These are phyloP conservation scores for Drosophila macrospina DNA, from an alignment of 2,888 invertebrate species.

Conservation along the genomic window DNA sequence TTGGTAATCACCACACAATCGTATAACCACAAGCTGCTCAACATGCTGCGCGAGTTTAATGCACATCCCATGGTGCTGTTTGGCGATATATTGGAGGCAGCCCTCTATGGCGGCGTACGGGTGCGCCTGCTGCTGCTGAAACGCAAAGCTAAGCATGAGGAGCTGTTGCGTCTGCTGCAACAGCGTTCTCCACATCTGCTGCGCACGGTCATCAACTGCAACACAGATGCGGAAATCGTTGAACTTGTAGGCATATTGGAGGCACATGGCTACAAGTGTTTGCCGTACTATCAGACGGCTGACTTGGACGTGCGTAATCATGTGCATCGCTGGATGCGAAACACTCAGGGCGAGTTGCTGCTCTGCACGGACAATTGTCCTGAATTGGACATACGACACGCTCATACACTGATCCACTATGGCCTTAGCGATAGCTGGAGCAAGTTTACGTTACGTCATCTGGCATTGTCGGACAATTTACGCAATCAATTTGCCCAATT, in stretches of 20 bases:
- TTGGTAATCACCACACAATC: conserved; percentile 50
- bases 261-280: conserved; percentile 17
- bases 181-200: conserved; percentile 43
- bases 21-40: conserved; percentile 19
- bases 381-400: conserved; percentile 57
- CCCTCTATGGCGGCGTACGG: conserved; percentile 54
- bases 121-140: conserved; percentile 37
- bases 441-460: conserved; percentile 58
- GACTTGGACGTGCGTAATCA: conserved; percentile 28
- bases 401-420: conserved; percentile 59
- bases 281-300: conserved; percentile 57
- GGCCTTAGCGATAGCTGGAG: conserved; percentile 59
- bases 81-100: conserved; percentile 66
- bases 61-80: conserved; percentile 48
- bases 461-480: conserved; percentile 46
- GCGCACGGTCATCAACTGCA: conserved; percentile 61
- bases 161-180: conserved; percentile 31
- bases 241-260: conserved; percentile 24
- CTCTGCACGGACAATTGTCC: conserved; percentile 67
- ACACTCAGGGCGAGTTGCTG: conserved; percentile 35
- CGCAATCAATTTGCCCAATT: conserved; percentile 28
- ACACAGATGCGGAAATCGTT: conserved; percentile 47
- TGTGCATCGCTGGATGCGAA: conserved; percentile 43
- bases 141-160: conserved; percentile 19
- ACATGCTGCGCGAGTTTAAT: conserved; percentile 30